Evolutionary conservation across 1,140 invertebrate species (phyloP).

Genomic region (Cyclargus thomasi): DNA sequence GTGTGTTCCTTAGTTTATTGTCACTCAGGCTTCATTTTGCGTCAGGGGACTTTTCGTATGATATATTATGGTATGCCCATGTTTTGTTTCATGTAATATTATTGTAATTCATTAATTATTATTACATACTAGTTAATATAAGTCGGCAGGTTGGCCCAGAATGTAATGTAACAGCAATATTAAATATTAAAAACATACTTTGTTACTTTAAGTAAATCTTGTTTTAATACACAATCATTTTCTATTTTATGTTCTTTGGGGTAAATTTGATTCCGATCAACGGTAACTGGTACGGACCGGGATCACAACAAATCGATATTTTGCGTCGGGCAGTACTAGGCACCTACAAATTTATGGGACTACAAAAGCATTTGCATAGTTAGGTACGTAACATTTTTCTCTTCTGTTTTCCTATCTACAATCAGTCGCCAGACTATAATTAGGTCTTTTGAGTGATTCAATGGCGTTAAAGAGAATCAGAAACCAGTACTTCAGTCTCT

Average conservation of each 20-base stretch:
- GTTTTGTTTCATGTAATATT: neutral
- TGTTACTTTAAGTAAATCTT: slow-evolving; percentile 15
- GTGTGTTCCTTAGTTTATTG: too few relatives aligned
- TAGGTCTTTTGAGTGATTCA: too few relatives aligned
- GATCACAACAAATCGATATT: slow-evolving; percentile 22
- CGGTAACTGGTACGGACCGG: slow-evolving; percentile 19
- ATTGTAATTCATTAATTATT: neutral
- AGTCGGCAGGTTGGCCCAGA: neutral
- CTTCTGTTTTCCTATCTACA: too few relatives aligned
- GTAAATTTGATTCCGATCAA: neutral
- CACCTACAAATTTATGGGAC: neutral
- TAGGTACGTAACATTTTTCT: too few relatives aligned
- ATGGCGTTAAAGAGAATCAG: too few relatives aligned
- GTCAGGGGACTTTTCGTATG: too few relatives aligned
- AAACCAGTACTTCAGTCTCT: too few relatives aligned
- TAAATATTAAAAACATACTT: slow-evolving; percentile 11
- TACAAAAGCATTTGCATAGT: too few relatives aligned
- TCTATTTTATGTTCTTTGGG: neutral
- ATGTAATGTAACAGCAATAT: slow-evolving; percentile 15
- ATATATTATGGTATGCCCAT: too few relatives aligned
- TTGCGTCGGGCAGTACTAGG: slow-evolving; percentile 20
- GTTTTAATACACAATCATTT: neutral
- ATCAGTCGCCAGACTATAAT: too few relatives aligned
- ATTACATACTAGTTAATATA: neutral
- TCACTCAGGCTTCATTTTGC: too few relatives aligned